Evolutionary conservation across 2,113 vertebrate genomes (phyloP), one percentile per base, ranked within the genome.

Genomic region (Parotia lawesii): DNA sequence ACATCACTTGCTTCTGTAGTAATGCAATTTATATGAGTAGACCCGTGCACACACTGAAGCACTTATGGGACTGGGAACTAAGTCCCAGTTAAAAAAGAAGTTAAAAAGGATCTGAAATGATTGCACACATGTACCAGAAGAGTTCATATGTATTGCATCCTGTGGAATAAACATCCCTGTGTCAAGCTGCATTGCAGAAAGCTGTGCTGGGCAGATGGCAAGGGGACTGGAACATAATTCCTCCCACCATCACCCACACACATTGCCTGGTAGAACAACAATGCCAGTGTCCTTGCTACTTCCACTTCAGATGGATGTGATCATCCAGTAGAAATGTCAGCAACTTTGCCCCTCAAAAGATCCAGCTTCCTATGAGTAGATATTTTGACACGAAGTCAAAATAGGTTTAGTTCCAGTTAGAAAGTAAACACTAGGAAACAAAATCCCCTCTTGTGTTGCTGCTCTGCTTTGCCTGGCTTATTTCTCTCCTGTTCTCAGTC

Each of bases 201-300:
- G 85, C 83, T 94, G 93, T 92, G 89, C 90, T 93, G 93, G 95
- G 96, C 96, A 97, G 96, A 97, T 95, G 97, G 96, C 95, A 97
- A 89, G 78, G 78, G 95, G 87, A 94, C 90, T 75, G 71, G 89
- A 93, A 94, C 90, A 88, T 70, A 93, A 96, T 81, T 93, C 89
- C 85, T 66, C 70, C 87, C 29, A 27, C 84, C 71, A 38, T 89
- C 89, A 88, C 29, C 53, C 74, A 48, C 70, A 75, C 8, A 91
- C 58, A 89, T 77, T 84, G 89, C 71, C 75, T 76, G 83, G 53
- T 72, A 84, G 97, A 95, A 96, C 85, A 72, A 64, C 22, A 12
- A 51, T 25, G 7, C 86, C 87, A 85, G 83, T 88, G 84, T 93
- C 94, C 92, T 77, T 53, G 53, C 83, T 90, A 61, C 78, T 89